Evolutionary conservation across 2,113 vertebrate genomes (phyloP).

Genomic region (Engystomops pustulosus): DNA sequence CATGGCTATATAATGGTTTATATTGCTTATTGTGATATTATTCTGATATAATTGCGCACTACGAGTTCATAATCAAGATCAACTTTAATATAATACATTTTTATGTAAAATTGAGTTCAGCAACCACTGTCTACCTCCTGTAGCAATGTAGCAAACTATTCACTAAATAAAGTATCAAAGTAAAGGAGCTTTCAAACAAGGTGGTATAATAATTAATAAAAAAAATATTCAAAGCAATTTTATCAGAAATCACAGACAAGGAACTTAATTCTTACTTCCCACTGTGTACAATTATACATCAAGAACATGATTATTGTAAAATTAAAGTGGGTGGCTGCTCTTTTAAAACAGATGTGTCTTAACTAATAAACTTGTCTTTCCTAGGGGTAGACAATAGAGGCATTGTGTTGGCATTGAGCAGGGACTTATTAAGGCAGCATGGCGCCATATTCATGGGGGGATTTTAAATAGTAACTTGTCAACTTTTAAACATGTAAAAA

Average conservation of each 20-base stretch:
- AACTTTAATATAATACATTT: no score
- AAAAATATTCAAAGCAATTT: not conserved
- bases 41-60: no score
- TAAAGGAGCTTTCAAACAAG: not conserved
- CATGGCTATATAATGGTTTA: no score
- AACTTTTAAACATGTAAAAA: not conserved
- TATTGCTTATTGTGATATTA: no score
- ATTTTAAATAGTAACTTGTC: not conserved
- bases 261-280: not conserved
- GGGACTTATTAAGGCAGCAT: conserved; percentile 1
- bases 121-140: no score
- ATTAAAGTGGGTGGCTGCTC: not conserved
- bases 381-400: not conserved
- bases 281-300: not conserved
- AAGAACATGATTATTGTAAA: not conserved
- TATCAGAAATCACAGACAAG: not conserved
- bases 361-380: not conserved
- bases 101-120: no score
- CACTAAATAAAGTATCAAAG: not conserved
- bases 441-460: not conserved
- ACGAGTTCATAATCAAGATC: no score
- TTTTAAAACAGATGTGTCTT: not conserved
- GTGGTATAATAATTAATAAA: not conserved
- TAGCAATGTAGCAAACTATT: no score
- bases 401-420: not conserved